Percentiles rank a stretch among this genome's conserved stretches.
Evolutionary conservation across 2,888 invertebrate species (phyloP).

Genomic region (Drosophila suboccidentalis): DNA sequence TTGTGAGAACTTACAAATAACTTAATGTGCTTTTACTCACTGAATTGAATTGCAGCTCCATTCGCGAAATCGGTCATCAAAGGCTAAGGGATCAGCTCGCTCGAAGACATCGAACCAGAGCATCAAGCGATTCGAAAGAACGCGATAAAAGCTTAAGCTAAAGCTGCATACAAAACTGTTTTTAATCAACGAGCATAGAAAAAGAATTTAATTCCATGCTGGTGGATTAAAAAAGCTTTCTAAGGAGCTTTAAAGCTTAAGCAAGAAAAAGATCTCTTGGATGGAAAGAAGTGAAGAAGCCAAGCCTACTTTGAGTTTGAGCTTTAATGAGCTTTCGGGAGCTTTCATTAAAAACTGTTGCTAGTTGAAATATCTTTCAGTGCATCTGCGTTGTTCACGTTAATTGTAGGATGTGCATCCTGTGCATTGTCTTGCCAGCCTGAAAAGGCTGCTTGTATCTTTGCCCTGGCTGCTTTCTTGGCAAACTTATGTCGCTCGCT

Average conservation of each 20-base stretch:
- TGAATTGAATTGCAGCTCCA: not conserved
- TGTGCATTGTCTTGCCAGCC: constrained; percentile 20
- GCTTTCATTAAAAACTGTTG: not conserved
- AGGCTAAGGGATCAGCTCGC: not conserved
- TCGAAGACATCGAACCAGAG: not conserved
- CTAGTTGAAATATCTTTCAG: no score
- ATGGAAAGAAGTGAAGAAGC: no score
- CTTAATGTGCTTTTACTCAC: not conserved
- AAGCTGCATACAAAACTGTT: constrained; percentile 4
- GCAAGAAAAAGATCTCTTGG: not conserved
- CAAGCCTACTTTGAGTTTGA: not conserved
- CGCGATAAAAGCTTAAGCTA: not conserved
- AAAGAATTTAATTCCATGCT: not conserved
- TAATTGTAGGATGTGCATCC: constrained; percentile 46
- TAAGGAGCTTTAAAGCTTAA: not conserved
- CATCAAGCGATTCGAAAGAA: not conserved
- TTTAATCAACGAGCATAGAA: not conserved
- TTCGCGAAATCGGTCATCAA: not conserved
- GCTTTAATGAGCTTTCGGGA: not conserved
- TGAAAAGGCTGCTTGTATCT: constrained; percentile 18
- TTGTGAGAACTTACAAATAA: not conserved
- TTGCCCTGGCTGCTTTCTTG: constrained; percentile 27
- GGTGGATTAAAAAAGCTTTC: constrained; percentile 3
- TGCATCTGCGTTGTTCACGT: constrained; percentile 3
- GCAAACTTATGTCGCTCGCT: constrained; percentile 63